Percentiles rank a stretch among this genome's conserved stretches.
These are phyloP conservation scores for Elaeidobius kamerunicus DNA, from an alignment of 2,888 invertebrate species.

Conservation along the genomic window DNA sequence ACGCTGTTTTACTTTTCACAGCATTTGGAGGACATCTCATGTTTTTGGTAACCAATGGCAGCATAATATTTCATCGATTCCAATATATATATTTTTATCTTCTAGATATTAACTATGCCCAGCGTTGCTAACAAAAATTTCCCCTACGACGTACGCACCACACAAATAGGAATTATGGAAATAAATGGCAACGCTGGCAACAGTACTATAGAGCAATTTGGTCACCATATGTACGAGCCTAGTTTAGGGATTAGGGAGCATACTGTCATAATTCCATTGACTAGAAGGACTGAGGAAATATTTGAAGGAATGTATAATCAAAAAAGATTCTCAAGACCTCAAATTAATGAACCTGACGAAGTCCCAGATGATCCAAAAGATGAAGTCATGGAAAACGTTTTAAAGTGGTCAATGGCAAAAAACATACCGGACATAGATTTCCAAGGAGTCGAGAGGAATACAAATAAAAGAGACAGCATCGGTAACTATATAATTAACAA, in stretches of 20 bases:
- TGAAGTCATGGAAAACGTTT: slow-evolving; percentile 45
- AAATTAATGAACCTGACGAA: slow-evolving; percentile 18
- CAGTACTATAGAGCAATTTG: slow-evolving; percentile 58
- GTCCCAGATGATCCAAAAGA: slow-evolving; percentile 30
- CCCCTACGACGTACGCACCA: slow-evolving; percentile 78
- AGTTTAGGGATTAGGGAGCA: slow-evolving; percentile 50
- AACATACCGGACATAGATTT: slow-evolving; percentile 42
- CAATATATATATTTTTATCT: neutral
- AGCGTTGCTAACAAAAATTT: slow-evolving; percentile 85
- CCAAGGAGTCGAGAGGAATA: slow-evolving; percentile 30
- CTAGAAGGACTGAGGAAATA: slow-evolving; percentile 61
- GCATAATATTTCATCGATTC: neutral
- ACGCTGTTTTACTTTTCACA: slow-evolving; percentile 61
- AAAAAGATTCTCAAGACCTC: slow-evolving; percentile 21
- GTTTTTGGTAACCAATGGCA: slow-evolving; percentile 57
- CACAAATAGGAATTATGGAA: slow-evolving; percentile 74
- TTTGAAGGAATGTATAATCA: slow-evolving; percentile 49
- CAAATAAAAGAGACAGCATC: slow-evolving; percentile 33
- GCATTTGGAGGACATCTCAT: slow-evolving; percentile 62
- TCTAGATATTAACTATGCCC: slow-evolving; percentile 75
- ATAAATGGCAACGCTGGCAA: slow-evolving; percentile 51
- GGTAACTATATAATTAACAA: no score
- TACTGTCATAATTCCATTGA: slow-evolving; percentile 62
- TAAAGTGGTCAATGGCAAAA: slow-evolving; percentile 48
- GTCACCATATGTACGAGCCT: slow-evolving; percentile 63